Conservation (phyloP, 1,140 invertebrate genomes). For the Diabrotica virgifera region DNA sequence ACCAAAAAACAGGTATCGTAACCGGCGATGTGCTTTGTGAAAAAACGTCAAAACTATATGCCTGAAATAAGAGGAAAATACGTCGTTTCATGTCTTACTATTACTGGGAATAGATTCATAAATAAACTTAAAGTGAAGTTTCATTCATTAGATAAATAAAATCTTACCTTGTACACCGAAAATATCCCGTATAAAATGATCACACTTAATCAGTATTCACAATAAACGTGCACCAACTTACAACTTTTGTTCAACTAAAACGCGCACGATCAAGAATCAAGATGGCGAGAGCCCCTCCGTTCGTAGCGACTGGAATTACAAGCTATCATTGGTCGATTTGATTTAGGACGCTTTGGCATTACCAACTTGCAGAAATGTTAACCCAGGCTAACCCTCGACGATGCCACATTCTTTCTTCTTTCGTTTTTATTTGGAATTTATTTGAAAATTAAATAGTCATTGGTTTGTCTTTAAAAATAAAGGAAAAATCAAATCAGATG, state of each 20-base stretch:
- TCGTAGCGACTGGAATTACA: slow-evolving; percentile 13
- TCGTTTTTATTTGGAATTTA: not conserved
- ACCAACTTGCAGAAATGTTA: slow-evolving; percentile 22
- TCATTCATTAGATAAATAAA: not conserved
- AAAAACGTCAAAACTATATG: not conserved
- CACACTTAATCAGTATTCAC: slow-evolving; percentile 1
- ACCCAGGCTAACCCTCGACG: slow-evolving; percentile 8
- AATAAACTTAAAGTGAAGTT: not conserved
- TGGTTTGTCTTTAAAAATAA: no score
- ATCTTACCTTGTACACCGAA: not conserved
- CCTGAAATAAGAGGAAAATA: not conserved
- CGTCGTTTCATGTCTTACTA: not conserved
- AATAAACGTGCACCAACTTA: slow-evolving; percentile 17
- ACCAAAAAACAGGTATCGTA: slow-evolving; percentile 1
- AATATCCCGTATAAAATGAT: slow-evolving; percentile 3
- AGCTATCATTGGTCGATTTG: slow-evolving; percentile 20
- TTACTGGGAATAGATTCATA: not conserved
- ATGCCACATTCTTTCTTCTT: not conserved
- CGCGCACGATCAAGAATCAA: slow-evolving; percentile 31
- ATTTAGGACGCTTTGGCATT: slow-evolving; percentile 25
- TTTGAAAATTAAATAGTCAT: no score
- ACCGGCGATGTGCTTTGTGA: not conserved
- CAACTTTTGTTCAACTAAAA: slow-evolving; percentile 27
- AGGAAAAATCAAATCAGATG: no score
- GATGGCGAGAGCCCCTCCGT: slow-evolving; percentile 27